Evolutionary conservation across 2,113 vertebrate genomes (phyloP).

Genomic region (Dasyprocta punctata): DNA sequence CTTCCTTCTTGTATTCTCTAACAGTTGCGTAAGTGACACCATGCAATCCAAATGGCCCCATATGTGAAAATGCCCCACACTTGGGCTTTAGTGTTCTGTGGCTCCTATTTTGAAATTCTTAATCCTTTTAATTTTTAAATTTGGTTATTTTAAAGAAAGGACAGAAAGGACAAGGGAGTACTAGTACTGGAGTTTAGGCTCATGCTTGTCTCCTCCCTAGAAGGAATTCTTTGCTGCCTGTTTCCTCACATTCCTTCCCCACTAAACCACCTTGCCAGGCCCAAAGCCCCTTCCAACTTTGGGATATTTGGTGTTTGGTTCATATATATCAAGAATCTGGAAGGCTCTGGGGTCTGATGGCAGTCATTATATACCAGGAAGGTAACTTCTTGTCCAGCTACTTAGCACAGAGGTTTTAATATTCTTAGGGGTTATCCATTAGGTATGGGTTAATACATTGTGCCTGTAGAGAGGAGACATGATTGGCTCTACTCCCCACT

Average conservation of each 20-base stretch:
- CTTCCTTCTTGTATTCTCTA: neutral
- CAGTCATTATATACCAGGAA: neutral
- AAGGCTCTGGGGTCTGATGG: rapidly evolving
- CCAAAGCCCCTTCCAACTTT: neutral
- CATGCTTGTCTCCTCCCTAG: neutral
- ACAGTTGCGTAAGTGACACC: neutral
- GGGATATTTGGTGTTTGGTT: rapidly evolving
- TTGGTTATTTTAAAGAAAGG: neutral
- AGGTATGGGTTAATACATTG: rapidly evolving
- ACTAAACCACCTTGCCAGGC: neutral
- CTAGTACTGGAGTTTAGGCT: neutral
- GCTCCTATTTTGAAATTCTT: neutral
- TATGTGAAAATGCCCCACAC: too few relatives aligned
- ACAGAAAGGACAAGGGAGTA: neutral
- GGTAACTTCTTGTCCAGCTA: neutral
- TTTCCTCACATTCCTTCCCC: neutral
- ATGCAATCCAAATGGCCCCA: neutral
- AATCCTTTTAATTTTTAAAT: neutral
- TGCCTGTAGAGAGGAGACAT: neutral
- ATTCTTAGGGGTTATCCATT: neutral
- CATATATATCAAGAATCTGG: neutral
- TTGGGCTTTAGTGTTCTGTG: neutral
- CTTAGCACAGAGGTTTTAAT: neutral
- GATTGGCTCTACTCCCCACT: neutral
- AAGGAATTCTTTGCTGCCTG: rapidly evolving